Evolutionary conservation across 2,888 invertebrate genomes (phyloP).

Genomic region (Hypselothyrea guttata): DNA sequence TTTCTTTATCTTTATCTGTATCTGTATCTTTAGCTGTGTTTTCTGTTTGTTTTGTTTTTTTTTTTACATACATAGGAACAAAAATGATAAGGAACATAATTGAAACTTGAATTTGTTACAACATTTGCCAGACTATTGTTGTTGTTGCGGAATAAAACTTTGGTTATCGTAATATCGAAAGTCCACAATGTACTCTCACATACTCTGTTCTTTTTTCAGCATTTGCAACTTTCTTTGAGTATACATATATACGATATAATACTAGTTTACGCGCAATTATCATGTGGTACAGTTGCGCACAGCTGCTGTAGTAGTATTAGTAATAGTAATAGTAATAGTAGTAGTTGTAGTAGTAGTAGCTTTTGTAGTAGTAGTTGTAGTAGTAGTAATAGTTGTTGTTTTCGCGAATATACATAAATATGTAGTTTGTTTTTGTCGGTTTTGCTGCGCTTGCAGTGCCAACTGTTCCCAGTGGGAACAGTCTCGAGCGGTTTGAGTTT

Average conservation of each 20-base stretch:
- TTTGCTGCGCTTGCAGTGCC: constrained; percentile 2
- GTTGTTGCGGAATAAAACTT: constrained; percentile 41
- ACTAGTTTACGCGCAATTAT: constrained; percentile 29
- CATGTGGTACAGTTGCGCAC: no score
- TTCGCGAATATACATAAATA: no score
- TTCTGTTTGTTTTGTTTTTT: no score
- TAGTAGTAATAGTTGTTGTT: constrained; percentile 14
- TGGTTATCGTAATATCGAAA: constrained; percentile 18
- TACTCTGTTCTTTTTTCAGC: no score
- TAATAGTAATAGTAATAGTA: constrained; percentile 29
- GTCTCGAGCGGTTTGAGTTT: constrained; percentile 71
- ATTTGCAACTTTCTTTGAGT: not conserved
- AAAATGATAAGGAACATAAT: constrained; percentile 77
- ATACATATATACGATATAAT: constrained; percentile 26
- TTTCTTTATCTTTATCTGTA: no score
- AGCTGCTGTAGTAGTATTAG: constrained; percentile 33
- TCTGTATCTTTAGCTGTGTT: no score
- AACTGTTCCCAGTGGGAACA: not conserved
- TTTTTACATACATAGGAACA: constrained; percentile 63
- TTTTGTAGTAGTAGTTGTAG: constrained; percentile 27
- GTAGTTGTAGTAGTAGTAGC: constrained; percentile 33
- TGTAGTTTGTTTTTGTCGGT: constrained; percentile 2
- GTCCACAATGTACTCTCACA: no score
- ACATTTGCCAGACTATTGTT: constrained; percentile 72
- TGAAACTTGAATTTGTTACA: constrained; percentile 71